Percentiles rank a stretch among this genome's conserved stretches.
phyloP scores from a whole-genome alignment of 2,797 vertebrate species.

The Chaenodraco wilsoni region DNA sequence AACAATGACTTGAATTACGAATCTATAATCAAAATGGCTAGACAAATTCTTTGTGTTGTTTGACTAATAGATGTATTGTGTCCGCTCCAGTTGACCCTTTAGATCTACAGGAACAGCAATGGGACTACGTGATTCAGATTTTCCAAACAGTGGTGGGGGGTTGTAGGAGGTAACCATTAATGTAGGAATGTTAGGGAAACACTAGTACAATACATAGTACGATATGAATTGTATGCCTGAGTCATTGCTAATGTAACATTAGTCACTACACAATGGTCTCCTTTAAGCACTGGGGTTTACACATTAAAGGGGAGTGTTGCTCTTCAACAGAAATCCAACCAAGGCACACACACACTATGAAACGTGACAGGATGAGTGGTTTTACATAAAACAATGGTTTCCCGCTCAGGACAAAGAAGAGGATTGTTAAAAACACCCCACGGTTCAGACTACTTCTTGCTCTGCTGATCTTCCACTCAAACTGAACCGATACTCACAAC shows the following conservation, averaged over 20 bases:
- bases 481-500: conserved; percentile 67
- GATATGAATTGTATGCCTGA: conserved; percentile 28
- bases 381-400: conserved; percentile 47
- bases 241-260: conserved; percentile 24
- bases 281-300: conserved; percentile 32
- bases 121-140: conserved; percentile 20
- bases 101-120: background rate
- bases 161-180: conserved; percentile 11
- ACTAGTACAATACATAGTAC: conserved; percentile 25
- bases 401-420: conserved; percentile 59
- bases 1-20: background rate
- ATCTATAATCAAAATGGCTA: background rate
- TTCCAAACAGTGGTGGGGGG: conserved; percentile 2
- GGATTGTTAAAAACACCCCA: conserved; percentile 62
- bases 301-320: conserved; percentile 23
- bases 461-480: conserved; percentile 51
- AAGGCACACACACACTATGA: conserved; percentile 23
- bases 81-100: background rate
- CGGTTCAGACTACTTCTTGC: conserved; percentile 43
- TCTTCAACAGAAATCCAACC: conserved; percentile 31
- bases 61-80: background rate
- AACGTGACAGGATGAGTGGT: conserved; percentile 37
- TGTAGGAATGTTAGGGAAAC: conserved; percentile 30
- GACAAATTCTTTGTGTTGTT: background rate
- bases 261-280: conserved; percentile 31